Conservation (phyloP, 2,888 invertebrate genomes). For the Trachelus stipa region DNA sequence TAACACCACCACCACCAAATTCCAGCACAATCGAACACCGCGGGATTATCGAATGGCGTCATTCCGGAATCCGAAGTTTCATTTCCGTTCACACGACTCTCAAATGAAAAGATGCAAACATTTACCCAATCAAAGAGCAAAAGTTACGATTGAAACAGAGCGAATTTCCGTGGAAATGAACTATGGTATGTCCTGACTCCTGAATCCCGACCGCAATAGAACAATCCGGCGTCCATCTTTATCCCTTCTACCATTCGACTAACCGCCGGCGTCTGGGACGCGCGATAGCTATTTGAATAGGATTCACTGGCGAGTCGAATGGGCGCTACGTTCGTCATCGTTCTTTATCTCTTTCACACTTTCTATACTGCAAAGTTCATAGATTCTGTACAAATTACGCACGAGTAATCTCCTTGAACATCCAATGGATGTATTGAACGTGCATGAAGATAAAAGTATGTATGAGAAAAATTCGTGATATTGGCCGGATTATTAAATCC, state of each 20-base stretch:
- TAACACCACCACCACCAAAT: no score
- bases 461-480: background rate
- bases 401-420: no score
- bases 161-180: no score
- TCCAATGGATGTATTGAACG: no score
- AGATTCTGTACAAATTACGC: no score
- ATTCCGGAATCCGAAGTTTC: background rate
- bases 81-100: background rate
- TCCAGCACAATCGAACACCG: no score
- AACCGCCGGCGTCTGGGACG: constrained; percentile 36
- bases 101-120: constrained; percentile 30
- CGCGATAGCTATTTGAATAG: constrained; percentile 31
- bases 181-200: no score
- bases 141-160: no score
- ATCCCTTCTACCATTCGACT: constrained; percentile 40
- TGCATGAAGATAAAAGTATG: background rate
- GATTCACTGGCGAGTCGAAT: constrained; percentile 30
- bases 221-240: constrained; percentile 8
- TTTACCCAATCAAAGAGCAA: constrained; percentile 17
- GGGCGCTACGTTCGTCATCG: background rate
- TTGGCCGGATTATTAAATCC: constrained; percentile 18
- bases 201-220: no score
- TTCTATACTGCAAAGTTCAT: no score
- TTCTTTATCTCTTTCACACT: no score
- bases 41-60: no score